Base-by-base conservation (phyloP, 1,140 invertebrate genomes). In the Pachypeltis micranthus region DNA sequence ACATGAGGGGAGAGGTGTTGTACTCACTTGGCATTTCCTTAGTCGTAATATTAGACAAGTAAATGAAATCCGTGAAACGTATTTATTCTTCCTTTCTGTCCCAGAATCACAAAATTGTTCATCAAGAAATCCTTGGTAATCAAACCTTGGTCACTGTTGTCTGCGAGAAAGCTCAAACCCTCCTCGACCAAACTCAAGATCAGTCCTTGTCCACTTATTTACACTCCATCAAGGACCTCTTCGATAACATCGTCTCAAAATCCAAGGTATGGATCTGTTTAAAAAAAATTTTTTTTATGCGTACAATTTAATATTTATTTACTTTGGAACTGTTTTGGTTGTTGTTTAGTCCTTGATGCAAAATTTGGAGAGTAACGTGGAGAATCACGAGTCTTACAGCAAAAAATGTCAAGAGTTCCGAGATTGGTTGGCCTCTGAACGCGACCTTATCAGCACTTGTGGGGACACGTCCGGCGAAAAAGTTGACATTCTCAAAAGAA, bases 101-200 rank as follows among this genome's bases (percentile, higher is more conserved):
- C 21, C 67, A 96, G 72, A 94, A 93, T 71, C 93, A 96, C 71
- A 91, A 91, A 74, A 87, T 96, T 31, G 87, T 95, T 74, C 91
- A 96, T 71, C 92, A 96, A 75, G 93, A 96, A 76, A 95, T 98
- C 55, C 85, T 90, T 76, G 91, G 90, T 0, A 91, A 96, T 77
- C 90, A 93, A 72, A 81, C 85, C 57, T 74, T 96, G 0, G 87
- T 97, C 0, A 90, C 95, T 71, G 85, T 86, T 62, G 89, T 97
- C 21, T 92, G 89, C 72, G 91, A 94, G 62, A 94, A 93, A 74
- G 93, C 93, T 10, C 87, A 92, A 70, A 83, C 90, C 55, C 76
- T 97, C 25, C 87, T 93, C 7, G 86, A 93, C 72, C 86, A 93
- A 75, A 93, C 91, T 2, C 86, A 91, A 71, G 91, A 94, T 69